These are phyloP conservation scores for Ammospiza maritima DNA, from an alignment of 2,797 vertebrate genomes.

Conservation along the genomic window DNA sequence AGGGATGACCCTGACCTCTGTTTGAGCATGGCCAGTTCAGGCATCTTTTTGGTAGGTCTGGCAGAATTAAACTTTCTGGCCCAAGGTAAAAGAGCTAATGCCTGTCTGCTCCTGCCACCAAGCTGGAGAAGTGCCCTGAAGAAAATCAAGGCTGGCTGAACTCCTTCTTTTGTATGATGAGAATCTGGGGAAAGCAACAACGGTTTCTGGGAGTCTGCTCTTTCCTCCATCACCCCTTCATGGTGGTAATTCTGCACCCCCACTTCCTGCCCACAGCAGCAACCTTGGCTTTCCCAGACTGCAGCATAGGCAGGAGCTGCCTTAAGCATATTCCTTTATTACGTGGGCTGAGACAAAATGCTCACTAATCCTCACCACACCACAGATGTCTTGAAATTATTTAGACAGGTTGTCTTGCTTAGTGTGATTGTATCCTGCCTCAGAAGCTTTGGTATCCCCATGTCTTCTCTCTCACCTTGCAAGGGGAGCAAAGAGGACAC, in stretches of 20 bases:
- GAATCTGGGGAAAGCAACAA: background rate
- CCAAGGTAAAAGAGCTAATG: conserved; percentile 47
- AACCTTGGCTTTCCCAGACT: background rate
- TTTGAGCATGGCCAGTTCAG: conserved; percentile 19
- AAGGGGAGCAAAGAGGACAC: background rate
- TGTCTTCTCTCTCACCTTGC: background rate
- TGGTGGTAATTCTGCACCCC: background rate
- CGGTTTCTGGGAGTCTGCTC: background rate
- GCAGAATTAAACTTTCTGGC: conserved; percentile 55
- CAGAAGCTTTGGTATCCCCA: background rate
- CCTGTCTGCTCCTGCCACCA: conserved; percentile 65
- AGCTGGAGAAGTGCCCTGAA: conserved; percentile 42
- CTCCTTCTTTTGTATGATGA: background rate
- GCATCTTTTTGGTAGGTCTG: conserved; percentile 1
- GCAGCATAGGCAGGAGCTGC: background rate
- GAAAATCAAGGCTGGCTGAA: background rate
- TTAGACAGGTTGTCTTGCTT: background rate
- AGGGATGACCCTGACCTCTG: conserved; percentile 41
- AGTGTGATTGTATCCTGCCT: background rate
- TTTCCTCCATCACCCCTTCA: background rate
- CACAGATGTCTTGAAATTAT: background rate
- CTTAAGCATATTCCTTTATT: conserved; percentile 1
- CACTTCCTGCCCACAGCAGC: background rate
- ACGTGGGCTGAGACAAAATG: background rate
- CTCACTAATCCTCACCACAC: background rate